Conservation (phyloP, 2,888 invertebrate genomes). For the Portevinia maculata region DNA sequence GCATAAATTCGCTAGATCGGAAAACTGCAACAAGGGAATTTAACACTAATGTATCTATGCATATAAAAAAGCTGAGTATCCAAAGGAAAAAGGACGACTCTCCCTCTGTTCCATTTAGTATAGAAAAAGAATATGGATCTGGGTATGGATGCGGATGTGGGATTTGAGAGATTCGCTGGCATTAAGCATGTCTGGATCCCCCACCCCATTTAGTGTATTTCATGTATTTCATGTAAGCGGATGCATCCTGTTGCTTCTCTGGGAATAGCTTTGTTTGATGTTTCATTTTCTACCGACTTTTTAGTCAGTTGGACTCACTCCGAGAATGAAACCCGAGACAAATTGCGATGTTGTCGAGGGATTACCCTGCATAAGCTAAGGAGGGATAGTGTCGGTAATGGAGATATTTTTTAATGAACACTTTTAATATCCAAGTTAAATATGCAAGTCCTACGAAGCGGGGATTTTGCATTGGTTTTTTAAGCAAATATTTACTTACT, state of each 20-base stretch:
- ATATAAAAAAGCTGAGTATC: not conserved
- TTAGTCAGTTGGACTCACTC: constrained; percentile 35
- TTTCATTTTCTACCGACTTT: constrained; percentile 48
- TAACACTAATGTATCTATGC: constrained; percentile 27
- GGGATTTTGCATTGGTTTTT: too few species aligned
- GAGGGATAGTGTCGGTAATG: constrained; percentile 1
- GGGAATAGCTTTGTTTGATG: constrained; percentile 42
- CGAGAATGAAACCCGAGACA: constrained; percentile 41
- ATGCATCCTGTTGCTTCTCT: constrained; percentile 59
- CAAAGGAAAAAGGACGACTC: constrained; percentile 9
- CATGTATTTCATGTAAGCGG: not conserved
- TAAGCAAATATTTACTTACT: too few species aligned
- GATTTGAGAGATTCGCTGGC: constrained; percentile 61
- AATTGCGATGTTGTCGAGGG: constrained; percentile 54
- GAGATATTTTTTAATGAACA: constrained; percentile 1
- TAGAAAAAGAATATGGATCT: constrained; percentile 17
- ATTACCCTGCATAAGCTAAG: constrained; percentile 33
- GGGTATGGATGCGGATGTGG: constrained; percentile 47
- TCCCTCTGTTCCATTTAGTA: constrained; percentile 15
- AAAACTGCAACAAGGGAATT: constrained; percentile 53
- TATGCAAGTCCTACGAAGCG: not conserved
- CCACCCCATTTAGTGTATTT: not conserved
- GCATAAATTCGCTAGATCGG: constrained; percentile 59
- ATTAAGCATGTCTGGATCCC: constrained; percentile 46
- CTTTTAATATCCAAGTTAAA: not conserved